Evolutionary conservation across 1,140 invertebrate genomes (phyloP).

Genomic region (Bombus sylvicola): DNA sequence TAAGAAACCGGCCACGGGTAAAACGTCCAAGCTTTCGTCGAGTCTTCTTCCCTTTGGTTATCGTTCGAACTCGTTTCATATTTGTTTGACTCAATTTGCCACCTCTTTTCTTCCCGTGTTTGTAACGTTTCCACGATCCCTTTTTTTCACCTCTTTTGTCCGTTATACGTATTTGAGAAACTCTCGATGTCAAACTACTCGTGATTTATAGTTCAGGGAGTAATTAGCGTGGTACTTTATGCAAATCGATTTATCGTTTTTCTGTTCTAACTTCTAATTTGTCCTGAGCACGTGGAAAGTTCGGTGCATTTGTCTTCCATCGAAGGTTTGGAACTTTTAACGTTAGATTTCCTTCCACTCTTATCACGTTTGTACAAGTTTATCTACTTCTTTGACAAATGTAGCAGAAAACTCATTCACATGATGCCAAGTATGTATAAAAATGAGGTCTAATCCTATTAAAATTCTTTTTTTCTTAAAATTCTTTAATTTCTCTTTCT

Average conservation of each 20-base stretch:
- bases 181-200: background rate
- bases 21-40: slow-evolving; percentile 7
- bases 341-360: background rate
- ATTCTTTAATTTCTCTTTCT: background rate
- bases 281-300: no score
- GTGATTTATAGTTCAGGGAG: background rate
- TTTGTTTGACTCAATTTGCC: slow-evolving; percentile 8
- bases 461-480: background rate
- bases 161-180: background rate
- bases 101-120: background rate
- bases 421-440: no score
- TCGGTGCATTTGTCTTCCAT: no score
- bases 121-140: background rate
- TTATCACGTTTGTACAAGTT: no score
- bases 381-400: no score
- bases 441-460: background rate
- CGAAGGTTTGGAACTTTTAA: background rate
- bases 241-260: background rate
- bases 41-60: background rate
- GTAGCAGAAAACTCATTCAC: no score
- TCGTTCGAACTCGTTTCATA: background rate
- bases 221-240: background rate
- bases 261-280: no score
- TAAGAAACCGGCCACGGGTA: background rate
- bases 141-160: background rate